Evolutionary conservation across 2,113 vertebrate genomes (phyloP).

Genomic region (Loxodonta africana): DNA sequence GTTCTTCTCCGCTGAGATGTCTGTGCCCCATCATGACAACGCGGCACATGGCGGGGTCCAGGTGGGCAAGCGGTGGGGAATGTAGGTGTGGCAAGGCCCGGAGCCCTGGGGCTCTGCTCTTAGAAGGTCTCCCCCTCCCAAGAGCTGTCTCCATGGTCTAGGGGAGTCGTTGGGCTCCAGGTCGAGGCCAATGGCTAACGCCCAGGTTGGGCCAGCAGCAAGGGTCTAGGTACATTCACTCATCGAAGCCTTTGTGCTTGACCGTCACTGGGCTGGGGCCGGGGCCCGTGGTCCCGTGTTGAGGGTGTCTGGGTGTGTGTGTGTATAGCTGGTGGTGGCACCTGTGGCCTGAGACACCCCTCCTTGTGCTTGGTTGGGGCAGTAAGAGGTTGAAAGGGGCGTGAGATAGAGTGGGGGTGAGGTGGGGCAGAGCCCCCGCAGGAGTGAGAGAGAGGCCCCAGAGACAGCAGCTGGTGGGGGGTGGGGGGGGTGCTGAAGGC

Average conservation of each 20-base stretch:
- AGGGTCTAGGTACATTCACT: background rate
- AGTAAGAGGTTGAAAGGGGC: background rate
- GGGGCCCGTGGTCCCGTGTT: background rate
- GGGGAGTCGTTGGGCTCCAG: background rate
- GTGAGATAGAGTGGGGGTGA: too few relatives aligned
- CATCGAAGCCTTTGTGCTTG: constrained; percentile 32
- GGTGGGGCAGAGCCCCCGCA: background rate
- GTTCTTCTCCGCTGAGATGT: background rate
- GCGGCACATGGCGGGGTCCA: background rate
- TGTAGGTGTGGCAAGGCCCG: background rate
- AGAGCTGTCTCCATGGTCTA: background rate
- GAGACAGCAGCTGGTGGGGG: background rate
- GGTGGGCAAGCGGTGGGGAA: constrained; percentile 6
- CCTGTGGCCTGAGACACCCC: background rate
- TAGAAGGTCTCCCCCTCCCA: background rate
- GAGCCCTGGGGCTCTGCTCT: background rate
- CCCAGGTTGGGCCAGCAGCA: background rate
- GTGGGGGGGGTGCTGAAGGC: background rate
- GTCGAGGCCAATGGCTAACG: background rate
- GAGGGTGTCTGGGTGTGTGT: background rate
- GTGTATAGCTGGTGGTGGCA: background rate
- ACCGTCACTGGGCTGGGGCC: background rate
- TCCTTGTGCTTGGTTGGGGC: background rate
- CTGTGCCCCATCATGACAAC: background rate
- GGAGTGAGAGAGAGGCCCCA: background rate